Percentiles rank a stretch among this genome's conserved stretches.
These are phyloP conservation scores for Drosophila buzzatii DNA, from an alignment of 2,888 invertebrate genomes.

Conservation along the genomic window DNA sequence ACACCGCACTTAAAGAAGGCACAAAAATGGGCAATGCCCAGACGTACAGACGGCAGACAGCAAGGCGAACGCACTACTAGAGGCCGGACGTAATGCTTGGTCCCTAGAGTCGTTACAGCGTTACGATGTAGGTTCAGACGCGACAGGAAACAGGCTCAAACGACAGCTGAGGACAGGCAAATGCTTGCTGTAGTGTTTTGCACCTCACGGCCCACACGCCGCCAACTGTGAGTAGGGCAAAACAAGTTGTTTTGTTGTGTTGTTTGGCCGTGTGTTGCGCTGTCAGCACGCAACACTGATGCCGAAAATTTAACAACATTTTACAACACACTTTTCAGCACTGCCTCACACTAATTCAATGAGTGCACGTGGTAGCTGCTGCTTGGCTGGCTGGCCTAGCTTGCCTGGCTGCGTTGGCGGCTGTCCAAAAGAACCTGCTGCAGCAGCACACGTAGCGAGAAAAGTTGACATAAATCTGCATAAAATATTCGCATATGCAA, in stretches of 20 bases:
- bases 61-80: not conserved
- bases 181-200: constrained; percentile 1
- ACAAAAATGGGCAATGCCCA: constrained; percentile 52
- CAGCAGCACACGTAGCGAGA: constrained; percentile 56
- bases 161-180: constrained; percentile 51
- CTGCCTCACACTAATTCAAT: constrained; percentile 67
- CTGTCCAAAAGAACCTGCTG: constrained; percentile 31
- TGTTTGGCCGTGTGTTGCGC: constrained; percentile 22
- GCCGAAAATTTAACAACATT: constrained; percentile 64
- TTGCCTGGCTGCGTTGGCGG: not conserved
- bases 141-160: constrained; percentile 71
- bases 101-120: constrained; percentile 43
- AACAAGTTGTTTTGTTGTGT: constrained; percentile 36
- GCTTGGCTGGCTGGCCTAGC: not conserved
- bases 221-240: constrained; percentile 45
- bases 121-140: constrained; percentile 39
- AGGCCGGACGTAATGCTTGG: constrained; percentile 10
- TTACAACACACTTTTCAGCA: constrained; percentile 51
- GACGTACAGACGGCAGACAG: not conserved
- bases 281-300: constrained; percentile 61
- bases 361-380: constrained; percentile 67
- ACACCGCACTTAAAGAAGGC: constrained; percentile 2
- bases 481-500: constrained; percentile 81
- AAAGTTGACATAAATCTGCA: constrained; percentile 81
- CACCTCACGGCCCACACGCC: not conserved